Conservation (phyloP, 2,888 invertebrate genomes). For the Lagria hirta region DNA sequence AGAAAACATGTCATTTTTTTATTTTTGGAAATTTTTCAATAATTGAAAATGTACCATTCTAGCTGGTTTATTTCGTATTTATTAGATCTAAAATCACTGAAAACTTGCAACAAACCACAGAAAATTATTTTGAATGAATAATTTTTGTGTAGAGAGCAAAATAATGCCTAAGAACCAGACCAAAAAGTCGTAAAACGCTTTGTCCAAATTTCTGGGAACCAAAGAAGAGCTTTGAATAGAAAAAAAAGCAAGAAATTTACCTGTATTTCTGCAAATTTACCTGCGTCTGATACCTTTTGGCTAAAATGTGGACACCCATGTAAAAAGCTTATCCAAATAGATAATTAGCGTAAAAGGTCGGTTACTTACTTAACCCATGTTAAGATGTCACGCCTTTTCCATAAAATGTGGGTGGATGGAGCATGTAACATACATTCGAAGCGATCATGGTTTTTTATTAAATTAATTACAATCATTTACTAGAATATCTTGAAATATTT, state of each 20-base stretch:
- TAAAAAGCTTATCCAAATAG: slow-evolving; percentile 7
- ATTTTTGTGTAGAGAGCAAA: too few relatives aligned
- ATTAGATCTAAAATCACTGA: slow-evolving; percentile 10
- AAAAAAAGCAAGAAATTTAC: slow-evolving; percentile 6
- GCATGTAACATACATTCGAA: too few relatives aligned
- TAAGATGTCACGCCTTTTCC: slow-evolving; percentile 11
- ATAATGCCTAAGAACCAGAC: too few relatives aligned
- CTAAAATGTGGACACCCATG: too few relatives aligned
- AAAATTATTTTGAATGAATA: too few relatives aligned
- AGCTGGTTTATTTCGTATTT: too few relatives aligned
- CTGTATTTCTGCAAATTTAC: slow-evolving; percentile 16
- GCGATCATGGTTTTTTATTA: too few relatives aligned
- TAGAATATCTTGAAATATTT: too few relatives aligned
- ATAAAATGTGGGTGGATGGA: slow-evolving; percentile 8
- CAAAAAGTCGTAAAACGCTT: slow-evolving; percentile 10
- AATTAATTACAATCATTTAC: too few relatives aligned
- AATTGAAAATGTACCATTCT: too few relatives aligned
- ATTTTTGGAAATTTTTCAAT: too few relatives aligned
- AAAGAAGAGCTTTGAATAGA: slow-evolving; percentile 3
- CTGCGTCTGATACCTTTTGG: slow-evolving; percentile 5
- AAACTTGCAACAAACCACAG: slow-evolving; percentile 14
- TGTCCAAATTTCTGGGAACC: background rate
- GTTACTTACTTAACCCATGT: slow-evolving; percentile 15
- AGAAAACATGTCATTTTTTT: too few relatives aligned
- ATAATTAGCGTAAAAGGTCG: slow-evolving; percentile 13